Evolutionary conservation across 2,797 vertebrate species (phyloP).

Genomic region (Hyperoplus lanceolatus): DNA sequence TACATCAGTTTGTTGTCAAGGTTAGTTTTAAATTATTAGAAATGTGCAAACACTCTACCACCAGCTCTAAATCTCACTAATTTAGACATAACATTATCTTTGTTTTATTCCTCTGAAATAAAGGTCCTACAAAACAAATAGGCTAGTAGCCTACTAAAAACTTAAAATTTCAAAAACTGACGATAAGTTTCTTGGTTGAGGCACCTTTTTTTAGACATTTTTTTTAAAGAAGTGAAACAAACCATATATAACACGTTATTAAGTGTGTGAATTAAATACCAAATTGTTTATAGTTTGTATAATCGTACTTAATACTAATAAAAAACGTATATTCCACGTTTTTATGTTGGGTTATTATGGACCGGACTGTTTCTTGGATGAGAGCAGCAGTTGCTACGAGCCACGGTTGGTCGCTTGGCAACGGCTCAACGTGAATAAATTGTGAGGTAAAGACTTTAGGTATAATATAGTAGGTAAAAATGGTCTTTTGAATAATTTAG

Average conservation of each 20-base stretch:
- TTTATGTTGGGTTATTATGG: too few species aligned
- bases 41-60: background rate
- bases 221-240: too few species aligned
- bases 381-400: background rate
- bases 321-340: background rate
- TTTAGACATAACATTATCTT: background rate
- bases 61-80: background rate
- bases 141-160: too few species aligned
- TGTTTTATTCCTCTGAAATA: background rate
- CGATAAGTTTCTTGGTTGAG: too few species aligned
- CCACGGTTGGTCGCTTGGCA: rapidly evolving
- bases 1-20: background rate
- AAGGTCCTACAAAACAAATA: too few species aligned
- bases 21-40: background rate
- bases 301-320: background rate
- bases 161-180: too few species aligned
- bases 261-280: too few species aligned
- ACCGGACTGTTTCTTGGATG: background rate
- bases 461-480: too few species aligned
- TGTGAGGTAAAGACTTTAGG: background rate
- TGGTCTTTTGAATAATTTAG: too few species aligned
- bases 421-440: background rate
- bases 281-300: too few species aligned
- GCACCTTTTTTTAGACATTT: too few species aligned
- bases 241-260: too few species aligned